Evolutionary conservation across 2,113 vertebrate genomes (phyloP).

Genomic region (Kryptolebias marmoratus): DNA sequence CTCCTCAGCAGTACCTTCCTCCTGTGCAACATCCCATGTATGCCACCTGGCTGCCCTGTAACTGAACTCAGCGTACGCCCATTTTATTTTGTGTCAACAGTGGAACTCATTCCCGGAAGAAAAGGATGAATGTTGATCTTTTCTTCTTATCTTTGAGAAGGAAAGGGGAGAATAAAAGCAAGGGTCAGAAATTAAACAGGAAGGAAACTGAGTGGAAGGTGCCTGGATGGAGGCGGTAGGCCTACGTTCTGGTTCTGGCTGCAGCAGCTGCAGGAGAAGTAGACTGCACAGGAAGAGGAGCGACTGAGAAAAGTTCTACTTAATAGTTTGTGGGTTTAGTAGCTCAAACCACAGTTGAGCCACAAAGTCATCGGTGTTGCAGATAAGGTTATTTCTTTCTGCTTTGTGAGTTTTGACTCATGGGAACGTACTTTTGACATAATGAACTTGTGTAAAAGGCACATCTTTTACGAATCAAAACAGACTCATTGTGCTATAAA

Average conservation of each 20-base stretch:
- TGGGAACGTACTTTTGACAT: slow-evolving; percentile 8
- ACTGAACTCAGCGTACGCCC: slow-evolving; percentile 76
- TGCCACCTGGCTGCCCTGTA: slow-evolving; percentile 94
- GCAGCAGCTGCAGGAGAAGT: slow-evolving; percentile 29
- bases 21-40: slow-evolving; percentile 82
- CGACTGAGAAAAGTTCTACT: slow-evolving; percentile 13
- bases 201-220: slow-evolving; percentile 26
- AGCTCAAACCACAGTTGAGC: slow-evolving; percentile 6
- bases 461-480: slow-evolving; percentile 20
- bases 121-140: slow-evolving; percentile 7
- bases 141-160: slow-evolving; percentile 11
- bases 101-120: slow-evolving; percentile 2
- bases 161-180: slow-evolving; percentile 16
- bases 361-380: background rate
- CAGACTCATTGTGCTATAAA: background rate
- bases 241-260: slow-evolving; percentile 9
- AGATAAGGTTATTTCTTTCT: background rate
- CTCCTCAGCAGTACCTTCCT: slow-evolving; percentile 68
- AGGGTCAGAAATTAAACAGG: slow-evolving; percentile 11
- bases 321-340: slow-evolving; percentile 7
- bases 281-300: slow-evolving; percentile 26
- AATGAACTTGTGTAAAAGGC: slow-evolving; percentile 9
- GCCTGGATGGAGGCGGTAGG: slow-evolving; percentile 22
- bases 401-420: slow-evolving; percentile 3
- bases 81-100: slow-evolving; percentile 17